Evolutionary conservation across 2,113 vertebrate species (phyloP).

Genomic region (Melanerpes formicivorus): DNA sequence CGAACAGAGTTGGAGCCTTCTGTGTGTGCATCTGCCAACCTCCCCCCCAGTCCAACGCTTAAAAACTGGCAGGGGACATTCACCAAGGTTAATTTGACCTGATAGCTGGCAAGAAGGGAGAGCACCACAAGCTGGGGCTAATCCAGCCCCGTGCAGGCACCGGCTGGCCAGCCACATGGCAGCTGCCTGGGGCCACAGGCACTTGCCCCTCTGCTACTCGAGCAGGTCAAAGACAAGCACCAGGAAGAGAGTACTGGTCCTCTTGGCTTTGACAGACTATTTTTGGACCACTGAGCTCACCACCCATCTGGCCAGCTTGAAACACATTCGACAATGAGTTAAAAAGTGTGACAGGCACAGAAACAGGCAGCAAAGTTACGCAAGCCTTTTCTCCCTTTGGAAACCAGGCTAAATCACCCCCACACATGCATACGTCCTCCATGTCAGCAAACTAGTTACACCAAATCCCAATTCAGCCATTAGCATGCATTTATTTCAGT

Average conservation of each 20-base stretch:
- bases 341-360: constrained; percentile 37
- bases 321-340: constrained; percentile 21
- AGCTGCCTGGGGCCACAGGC: constrained; percentile 27
- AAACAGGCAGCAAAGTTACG: constrained; percentile 14
- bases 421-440: not conserved
- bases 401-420: constrained; percentile 26
- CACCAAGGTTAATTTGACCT: constrained; percentile 60
- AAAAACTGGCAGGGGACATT: constrained; percentile 14
- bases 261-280: not conserved
- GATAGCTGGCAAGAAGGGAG: constrained; percentile 3
- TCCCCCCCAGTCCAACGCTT: not conserved
- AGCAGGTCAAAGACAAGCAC: not conserved
- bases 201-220: not conserved
- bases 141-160: not conserved
- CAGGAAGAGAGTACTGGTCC: not conserved
- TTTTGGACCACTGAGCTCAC: constrained; percentile 57
- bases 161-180: constrained; percentile 42
- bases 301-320: constrained; percentile 66
- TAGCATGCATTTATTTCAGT: not conserved
- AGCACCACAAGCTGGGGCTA: constrained; percentile 4
- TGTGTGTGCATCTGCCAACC: constrained; percentile 24
- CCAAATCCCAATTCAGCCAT: not conserved
- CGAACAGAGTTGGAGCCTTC: accelerated
- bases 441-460: not conserved
- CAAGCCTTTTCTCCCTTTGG: not conserved